Base-by-base conservation (phyloP, 1,140 invertebrate genomes). In the Panagrolaimus sp. region DNA sequence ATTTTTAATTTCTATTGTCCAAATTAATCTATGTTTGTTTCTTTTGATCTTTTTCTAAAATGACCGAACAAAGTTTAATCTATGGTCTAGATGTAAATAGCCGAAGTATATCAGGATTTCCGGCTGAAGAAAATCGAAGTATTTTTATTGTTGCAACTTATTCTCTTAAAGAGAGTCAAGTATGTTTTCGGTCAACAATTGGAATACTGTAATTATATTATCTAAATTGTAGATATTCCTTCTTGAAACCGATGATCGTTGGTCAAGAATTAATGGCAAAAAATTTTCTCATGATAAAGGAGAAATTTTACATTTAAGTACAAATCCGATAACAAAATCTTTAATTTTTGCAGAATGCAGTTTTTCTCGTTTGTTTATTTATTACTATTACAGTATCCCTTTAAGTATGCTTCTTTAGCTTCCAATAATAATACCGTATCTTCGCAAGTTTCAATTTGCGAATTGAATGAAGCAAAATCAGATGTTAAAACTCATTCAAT, bases 11-110 rank as follows among this genome's bases (percentile, higher is more conserved):
- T 3, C 14, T 21, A n/a, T 58, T 58, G 52, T 10, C 3, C 6
- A 26, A 21, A n/a, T 58, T 52, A 9, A 5, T 17, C 32, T 2
- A 38, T 38, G 2, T 38, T 38, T 2, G 7, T 38, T 38, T n/a
- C n/a, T n/a, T 38, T 38, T n/a, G n/a, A n/a, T n/a, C n/a, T n/a
- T n/a, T 4, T 38, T 7, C 32, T 38, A 12, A 21, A n/a, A 58
- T 58, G 52, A 58, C 52, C 15, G 52, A 58, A 28, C 52, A 58
- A 58, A 58, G 52, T 28, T 28, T 58, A 21, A 58, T 58, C 17
- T 58, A 58, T n/a, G 52, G 52, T 28, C 14, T 58, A 1, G 52
- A 58, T 21, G 21, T 58, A 3, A 12, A 58, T 58, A 28, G 21
- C 17, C 21, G 52, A 12, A 28, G 52, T 28, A 26, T 58, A 28